Percentiles rank a stretch among this genome's conserved stretches.
Evolutionary conservation across 2,113 vertebrate genomes (phyloP).

Genomic region (Bos javanicus): DNA sequence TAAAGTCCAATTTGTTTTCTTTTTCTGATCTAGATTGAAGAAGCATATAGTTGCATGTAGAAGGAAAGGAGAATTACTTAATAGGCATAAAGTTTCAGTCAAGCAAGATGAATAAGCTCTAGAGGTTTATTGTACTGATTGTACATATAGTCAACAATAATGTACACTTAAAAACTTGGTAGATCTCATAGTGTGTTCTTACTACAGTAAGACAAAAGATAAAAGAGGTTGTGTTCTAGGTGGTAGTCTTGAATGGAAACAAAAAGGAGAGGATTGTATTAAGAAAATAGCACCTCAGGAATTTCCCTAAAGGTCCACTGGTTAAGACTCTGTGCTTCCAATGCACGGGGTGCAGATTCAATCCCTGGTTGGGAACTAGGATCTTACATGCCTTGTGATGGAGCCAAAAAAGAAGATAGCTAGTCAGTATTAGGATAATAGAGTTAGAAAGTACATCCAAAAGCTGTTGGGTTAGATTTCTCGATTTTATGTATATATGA

Average conservation of each 20-base stretch:
- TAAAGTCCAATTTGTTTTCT: not conserved
- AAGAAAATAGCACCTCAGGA: not conserved
- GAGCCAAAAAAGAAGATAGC: not conserved
- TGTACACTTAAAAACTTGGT: not conserved
- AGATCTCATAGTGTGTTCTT: not conserved
- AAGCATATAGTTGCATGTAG: not conserved
- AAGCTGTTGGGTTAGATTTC: not conserved
- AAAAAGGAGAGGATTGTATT: not conserved
- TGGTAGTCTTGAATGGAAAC: not conserved
- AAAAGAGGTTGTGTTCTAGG: not conserved
- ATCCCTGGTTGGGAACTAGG: not conserved
- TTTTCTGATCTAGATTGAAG: not conserved
- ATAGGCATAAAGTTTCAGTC: not conserved
- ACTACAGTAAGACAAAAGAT: not conserved
- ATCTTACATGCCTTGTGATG: not conserved
- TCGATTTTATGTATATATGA: not conserved
- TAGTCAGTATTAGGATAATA: not conserved
- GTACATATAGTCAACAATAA: not conserved
- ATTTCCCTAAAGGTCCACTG: not conserved
- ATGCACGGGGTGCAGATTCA: not conserved
- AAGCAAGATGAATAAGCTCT: not conserved
- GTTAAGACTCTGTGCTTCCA: not conserved
- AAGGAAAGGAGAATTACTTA: not conserved
- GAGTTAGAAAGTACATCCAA: not conserved
- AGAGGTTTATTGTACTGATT: not conserved